Percentiles rank a stretch among this genome's conserved stretches.
phyloP scores from a whole-genome alignment of 1,140 invertebrate genomes.

The Anthonomus grandis region DNA sequence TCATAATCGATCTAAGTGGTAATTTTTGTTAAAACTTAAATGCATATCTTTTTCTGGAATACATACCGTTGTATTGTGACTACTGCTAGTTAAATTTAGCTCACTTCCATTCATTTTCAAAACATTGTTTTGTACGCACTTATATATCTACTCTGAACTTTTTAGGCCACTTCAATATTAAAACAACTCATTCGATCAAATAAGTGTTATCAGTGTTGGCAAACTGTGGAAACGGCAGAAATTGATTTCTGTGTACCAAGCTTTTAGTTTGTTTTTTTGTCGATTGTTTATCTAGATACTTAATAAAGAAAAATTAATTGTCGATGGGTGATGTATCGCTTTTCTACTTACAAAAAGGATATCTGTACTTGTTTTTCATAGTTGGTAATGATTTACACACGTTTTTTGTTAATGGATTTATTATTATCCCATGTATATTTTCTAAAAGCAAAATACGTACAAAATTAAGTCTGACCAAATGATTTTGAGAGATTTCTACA shows the following conservation, averaged over 20 bases:
- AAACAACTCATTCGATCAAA: background rate
- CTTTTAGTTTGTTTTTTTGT: conserved; percentile 6
- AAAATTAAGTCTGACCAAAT: too few relatives aligned
- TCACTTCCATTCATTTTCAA: background rate
- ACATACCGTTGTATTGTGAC: background rate
- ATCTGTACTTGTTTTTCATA: too few relatives aligned
- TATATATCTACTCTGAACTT: background rate
- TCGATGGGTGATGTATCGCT: too few relatives aligned
- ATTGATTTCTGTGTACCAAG: conserved; percentile 9
- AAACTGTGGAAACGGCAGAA: background rate
- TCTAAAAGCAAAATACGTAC: too few relatives aligned
- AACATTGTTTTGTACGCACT: background rate
- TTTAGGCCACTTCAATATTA: too few relatives aligned
- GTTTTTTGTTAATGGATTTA: too few relatives aligned
- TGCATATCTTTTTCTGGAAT: background rate
- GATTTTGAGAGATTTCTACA: too few relatives aligned
- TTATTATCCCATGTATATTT: too few relatives aligned
- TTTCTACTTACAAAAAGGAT: too few relatives aligned
- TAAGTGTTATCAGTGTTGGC: conserved; percentile 2
- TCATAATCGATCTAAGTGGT: conserved; percentile 15
- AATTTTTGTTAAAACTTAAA: background rate
- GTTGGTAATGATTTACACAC: too few relatives aligned
- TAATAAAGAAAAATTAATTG: too few relatives aligned
- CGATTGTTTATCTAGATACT: too few relatives aligned
- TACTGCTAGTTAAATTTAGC: background rate